These are phyloP conservation scores for Magallana ariakensis DNA, from an alignment of 1,140 invertebrate genomes.

Conservation along the genomic window DNA sequence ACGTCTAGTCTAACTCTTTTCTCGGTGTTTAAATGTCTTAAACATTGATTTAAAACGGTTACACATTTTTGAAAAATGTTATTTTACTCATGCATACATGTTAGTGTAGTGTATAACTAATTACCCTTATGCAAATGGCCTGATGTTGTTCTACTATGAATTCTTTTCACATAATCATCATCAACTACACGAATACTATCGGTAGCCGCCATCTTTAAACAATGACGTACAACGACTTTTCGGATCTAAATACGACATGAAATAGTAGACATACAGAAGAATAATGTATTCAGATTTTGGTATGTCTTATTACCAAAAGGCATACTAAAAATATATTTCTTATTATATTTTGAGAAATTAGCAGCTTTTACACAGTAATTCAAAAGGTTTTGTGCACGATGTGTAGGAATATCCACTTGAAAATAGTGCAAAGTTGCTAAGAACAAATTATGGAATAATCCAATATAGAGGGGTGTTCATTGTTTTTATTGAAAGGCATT, in stretches of 20 bases:
- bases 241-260: constrained; percentile 53
- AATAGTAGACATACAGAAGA: neutral
- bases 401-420: neutral
- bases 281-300: no score
- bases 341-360: no score
- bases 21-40: no score
- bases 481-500: neutral
- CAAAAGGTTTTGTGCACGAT: no score
- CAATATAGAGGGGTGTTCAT: neutral
- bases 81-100: no score
- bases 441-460: neutral
- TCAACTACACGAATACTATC: constrained; percentile 76
- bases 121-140: constrained; percentile 78
- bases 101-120: neutral
- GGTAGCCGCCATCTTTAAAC: constrained; percentile 77
- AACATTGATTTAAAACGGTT: no score
- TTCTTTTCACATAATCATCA: constrained; percentile 71
- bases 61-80: no score
- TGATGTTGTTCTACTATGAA: constrained; percentile 70
- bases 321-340: no score
- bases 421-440: constrained; percentile 36
- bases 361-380: no score
- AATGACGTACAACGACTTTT: constrained; percentile 57
- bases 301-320: no score
- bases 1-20: no score